phyloP scores from a whole-genome alignment of 1,140 invertebrate genomes.

The Meteorus sp. region DNA sequence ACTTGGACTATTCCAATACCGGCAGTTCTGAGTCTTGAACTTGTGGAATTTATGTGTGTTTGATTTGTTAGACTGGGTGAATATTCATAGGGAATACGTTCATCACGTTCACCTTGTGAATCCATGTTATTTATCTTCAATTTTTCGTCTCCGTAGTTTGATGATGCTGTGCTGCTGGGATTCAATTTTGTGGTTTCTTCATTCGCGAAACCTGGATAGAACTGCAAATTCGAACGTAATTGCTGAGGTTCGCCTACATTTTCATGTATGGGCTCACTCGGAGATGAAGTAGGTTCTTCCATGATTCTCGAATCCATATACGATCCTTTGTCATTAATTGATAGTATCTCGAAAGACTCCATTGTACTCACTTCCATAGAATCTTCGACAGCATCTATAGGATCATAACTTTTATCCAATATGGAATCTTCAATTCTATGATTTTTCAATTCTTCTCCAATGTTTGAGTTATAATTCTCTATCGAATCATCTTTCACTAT shows the following conservation, averaged over 20 bases:
- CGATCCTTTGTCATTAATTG: neutral
- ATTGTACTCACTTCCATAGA: neutral
- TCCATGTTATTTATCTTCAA: slow-evolving; percentile 2
- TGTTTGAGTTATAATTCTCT: neutral
- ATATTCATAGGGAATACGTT: neutral
- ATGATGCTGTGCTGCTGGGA: neutral
- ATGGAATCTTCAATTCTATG: neutral
- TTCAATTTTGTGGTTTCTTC: too few species aligned
- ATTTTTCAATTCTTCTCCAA: neutral
- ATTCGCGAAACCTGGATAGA: neutral
- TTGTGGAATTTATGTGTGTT: slow-evolving; percentile 18
- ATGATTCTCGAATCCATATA: neutral
- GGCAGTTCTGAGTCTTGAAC: slow-evolving; percentile 28
- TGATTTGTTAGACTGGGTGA: neutral
- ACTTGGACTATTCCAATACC: slow-evolving; percentile 49
- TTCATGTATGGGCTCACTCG: neutral
- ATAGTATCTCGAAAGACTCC: neutral
- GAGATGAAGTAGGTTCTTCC: neutral
- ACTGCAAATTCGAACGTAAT: neutral
- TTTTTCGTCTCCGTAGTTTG: neutral
- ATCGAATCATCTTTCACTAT: slow-evolving; percentile 17
- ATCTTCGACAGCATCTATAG: neutral
- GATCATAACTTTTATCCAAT: neutral
- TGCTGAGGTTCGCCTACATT: neutral
- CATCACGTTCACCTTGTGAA: too few species aligned